Base-by-base conservation (phyloP, 2,888 invertebrate genomes). In the Melieria omissa region DNA sequence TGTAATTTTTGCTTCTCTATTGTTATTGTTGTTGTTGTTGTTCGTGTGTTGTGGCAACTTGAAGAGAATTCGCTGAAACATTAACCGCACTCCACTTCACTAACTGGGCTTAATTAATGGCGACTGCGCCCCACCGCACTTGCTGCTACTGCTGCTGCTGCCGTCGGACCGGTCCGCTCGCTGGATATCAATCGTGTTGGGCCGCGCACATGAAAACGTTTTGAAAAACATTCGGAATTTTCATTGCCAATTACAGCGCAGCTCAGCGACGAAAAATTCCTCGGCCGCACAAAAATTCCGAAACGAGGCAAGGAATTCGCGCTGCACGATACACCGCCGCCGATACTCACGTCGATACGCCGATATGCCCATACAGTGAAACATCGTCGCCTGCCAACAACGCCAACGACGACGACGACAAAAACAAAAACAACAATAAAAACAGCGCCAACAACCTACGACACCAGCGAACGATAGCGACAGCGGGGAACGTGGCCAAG, bases 321-420 rank as follows among this genome's bases (percentile, higher is more conserved):
- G 75, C 73, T 70, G 68, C 74, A 74, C 68, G 61, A 71, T 70
- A 73, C 73, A 29, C 29, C 29, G 29, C 29, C 29, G 29, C 29
- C 29, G 29, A 29, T 29, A 29, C 29, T 29, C 29, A 29, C 29
- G 29, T 29, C 29, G 29, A 29, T 29, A 29, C 29, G 29, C 29
- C 29, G 29, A 29, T 46, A 12, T 5, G 12, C 12, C 65, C 44
- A 4, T 55, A 47, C 12, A 14, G 64, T 52, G 52, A 65, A 61
- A 93, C 52, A 49, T 46, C 46, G 55, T 29, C 70, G 60, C 10
- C 47, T 54, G 60, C 69, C 12, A 63, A 68, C 52, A 63, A 65
- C n/a, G 47, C 29, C 44, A 29, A 46, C 46, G 29, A 64, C 68
- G 49, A 60, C 61, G 65, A 16, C 29, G 29, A 29, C 29, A 29